A percentile compares a stretch with the other conserved stretches of the same genome.
phyloP scores from a whole-genome alignment of 2,888 invertebrate species.

The Metopia argyrocephala region DNA sequence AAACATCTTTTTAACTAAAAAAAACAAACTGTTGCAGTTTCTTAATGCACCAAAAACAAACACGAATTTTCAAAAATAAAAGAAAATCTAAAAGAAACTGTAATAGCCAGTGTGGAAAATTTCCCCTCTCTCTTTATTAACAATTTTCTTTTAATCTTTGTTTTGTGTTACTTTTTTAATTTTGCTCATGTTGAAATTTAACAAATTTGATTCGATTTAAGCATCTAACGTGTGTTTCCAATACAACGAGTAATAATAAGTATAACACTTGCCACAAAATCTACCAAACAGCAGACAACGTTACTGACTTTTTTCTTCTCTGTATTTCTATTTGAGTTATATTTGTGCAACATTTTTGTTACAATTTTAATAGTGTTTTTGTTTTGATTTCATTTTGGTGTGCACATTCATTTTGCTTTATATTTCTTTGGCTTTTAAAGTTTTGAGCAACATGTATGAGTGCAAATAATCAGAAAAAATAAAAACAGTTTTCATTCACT shows the following conservation, averaged over 20 bases:
- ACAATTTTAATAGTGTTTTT: constrained; percentile 23
- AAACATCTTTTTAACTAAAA: constrained; percentile 22
- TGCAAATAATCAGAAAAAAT: constrained; percentile 13
- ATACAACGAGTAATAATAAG: constrained; percentile 15
- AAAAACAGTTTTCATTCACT: constrained; percentile 41
- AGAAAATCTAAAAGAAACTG: constrained; percentile 11
- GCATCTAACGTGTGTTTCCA: constrained; percentile 43
- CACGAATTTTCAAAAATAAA: background rate
- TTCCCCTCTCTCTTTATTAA: constrained; percentile 38
- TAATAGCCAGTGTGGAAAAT: constrained; percentile 44
- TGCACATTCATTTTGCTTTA: constrained; percentile 31
- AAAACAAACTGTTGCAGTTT: constrained; percentile 30
- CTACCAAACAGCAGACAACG: constrained; percentile 38
- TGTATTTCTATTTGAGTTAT: background rate
- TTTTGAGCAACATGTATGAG: constrained; percentile 13
- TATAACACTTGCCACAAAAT: constrained; percentile 54
- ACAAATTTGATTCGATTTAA: constrained; percentile 25
- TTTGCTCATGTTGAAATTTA: constrained; percentile 40
- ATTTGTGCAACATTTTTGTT: constrained; percentile 51
- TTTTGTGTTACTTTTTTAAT: constrained; percentile 18
- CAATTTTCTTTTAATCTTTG: constrained; percentile 49
- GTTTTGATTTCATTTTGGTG: background rate
- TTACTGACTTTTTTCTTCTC: constrained; percentile 25
- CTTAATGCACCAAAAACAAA: constrained; percentile 11
- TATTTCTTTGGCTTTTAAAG: background rate